Evolutionary conservation across 2,888 invertebrate genomes (phyloP).

Genomic region (Polymixis flavicincta): DNA sequence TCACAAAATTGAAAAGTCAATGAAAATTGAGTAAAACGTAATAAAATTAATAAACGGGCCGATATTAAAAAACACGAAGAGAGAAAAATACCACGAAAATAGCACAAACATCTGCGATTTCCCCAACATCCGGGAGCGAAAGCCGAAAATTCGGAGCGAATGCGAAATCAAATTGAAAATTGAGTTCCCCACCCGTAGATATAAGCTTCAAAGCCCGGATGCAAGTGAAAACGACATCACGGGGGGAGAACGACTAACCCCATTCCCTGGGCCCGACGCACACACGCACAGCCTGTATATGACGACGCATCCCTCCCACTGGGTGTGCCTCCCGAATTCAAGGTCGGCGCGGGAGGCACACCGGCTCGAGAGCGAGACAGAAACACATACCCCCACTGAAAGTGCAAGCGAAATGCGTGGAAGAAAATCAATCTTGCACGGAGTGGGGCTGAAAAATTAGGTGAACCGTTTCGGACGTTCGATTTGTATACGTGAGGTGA

Average conservation of each 20-base stretch:
- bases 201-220: slow-evolving; percentile 83
- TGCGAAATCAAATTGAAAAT: slow-evolving; percentile 85
- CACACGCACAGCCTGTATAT: slow-evolving; percentile 72
- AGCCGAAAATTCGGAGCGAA: slow-evolving; percentile 73
- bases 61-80: slow-evolving; percentile 54
- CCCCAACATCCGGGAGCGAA: slow-evolving; percentile 72
- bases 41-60: slow-evolving; percentile 46
- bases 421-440: slow-evolving; percentile 90
- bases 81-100: slow-evolving; percentile 56
- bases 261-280: slow-evolving; percentile 80
- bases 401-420: slow-evolving; percentile 89
- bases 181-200: slow-evolving; percentile 76
- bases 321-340: slow-evolving; percentile 82
- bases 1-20: slow-evolving; percentile 42
- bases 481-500: slow-evolving; percentile 74
- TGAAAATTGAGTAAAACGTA: slow-evolving; percentile 32
- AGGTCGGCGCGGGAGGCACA: slow-evolving; percentile 85
- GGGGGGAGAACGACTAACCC: slow-evolving; percentile 82
- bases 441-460: slow-evolving; percentile 87
- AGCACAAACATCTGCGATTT: slow-evolving; percentile 66
- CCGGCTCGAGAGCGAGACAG: slow-evolving; percentile 78
- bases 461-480: slow-evolving; percentile 84
- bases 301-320: slow-evolving; percentile 70
- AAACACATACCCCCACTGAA: slow-evolving; percentile 79
- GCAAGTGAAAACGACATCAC: slow-evolving; percentile 88